These are phyloP conservation scores for Druon quercuslanigerum DNA, from an alignment of 1,140 invertebrate genomes.

Conservation along the genomic window DNA sequence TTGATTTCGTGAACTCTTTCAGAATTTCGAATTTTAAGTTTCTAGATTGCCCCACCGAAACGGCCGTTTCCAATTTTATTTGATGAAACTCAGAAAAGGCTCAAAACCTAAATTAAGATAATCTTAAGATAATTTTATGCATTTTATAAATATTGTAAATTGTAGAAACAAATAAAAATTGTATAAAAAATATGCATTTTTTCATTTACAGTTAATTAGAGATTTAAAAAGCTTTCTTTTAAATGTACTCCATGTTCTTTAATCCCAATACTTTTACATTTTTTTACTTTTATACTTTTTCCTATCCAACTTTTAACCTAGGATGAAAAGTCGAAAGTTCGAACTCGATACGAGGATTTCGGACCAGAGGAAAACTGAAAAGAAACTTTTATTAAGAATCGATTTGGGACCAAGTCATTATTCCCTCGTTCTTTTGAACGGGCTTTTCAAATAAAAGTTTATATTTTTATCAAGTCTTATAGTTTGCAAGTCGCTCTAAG, in stretches of 20 bases:
- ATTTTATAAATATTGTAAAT: no score
- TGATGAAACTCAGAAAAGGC: slow-evolving; percentile 11
- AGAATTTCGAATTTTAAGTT: no score
- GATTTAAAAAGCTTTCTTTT: neutral
- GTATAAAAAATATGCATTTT: neutral
- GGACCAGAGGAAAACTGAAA: neutral
- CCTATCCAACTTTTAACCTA: neutral
- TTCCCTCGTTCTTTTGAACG: neutral
- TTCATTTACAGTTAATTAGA: neutral
- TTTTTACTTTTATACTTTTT: neutral
- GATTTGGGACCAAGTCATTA: slow-evolving; percentile 24
- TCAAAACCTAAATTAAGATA: neutral
- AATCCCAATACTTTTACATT: slow-evolving; percentile 2
- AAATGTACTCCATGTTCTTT: slow-evolving; percentile 7
- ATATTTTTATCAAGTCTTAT: no score
- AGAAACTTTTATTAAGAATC: slow-evolving; percentile 24
- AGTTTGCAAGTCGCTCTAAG: neutral
- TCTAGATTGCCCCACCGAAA: neutral
- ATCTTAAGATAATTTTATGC: no score
- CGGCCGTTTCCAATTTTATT: slow-evolving; percentile 17
- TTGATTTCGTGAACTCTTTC: no score
- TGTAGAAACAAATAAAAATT: neutral
- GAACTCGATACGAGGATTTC: slow-evolving; percentile 20
- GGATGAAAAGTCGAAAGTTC: slow-evolving; percentile 14
- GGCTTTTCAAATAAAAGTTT: neutral